A percentile compares a stretch with the other conserved stretches of the same genome.
phyloP scores from a whole-genome alignment of 2,113 vertebrate species.

The Platichthys stellatus region DNA sequence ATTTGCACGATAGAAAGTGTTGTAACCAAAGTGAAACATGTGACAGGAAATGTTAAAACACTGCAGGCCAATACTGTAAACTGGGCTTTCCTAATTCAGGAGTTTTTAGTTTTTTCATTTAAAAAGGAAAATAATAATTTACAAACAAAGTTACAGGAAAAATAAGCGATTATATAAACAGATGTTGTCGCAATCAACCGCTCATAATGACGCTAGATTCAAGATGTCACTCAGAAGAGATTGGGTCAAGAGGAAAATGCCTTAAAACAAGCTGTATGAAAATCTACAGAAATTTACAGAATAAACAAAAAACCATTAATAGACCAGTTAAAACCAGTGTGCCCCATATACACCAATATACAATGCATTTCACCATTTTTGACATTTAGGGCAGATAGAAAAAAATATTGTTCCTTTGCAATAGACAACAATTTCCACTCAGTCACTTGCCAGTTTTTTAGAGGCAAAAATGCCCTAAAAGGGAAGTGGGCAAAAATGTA shows the following conservation, averaged over 20 bases:
- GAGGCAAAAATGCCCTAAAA: not conserved
- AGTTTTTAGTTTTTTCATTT: too few species aligned
- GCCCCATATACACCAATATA: not conserved
- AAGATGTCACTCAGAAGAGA: not conserved
- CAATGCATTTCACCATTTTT: not conserved
- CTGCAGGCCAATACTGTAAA: not conserved
- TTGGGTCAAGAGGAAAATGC: not conserved
- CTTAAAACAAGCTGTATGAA: not conserved
- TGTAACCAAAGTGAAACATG: not conserved
- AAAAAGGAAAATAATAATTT: too few species aligned
- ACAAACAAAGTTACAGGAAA: too few species aligned
- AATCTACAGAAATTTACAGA: not conserved
- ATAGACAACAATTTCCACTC: slow-evolving; percentile 9
- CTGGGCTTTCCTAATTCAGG: too few species aligned
- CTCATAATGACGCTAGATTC: not conserved
- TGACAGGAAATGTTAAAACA: not conserved
- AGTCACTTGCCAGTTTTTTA: slow-evolving; percentile 10
- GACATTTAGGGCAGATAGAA: slow-evolving; percentile 1
- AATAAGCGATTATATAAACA: too few species aligned
- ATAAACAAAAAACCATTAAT: not conserved
- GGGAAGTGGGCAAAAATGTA: slow-evolving; percentile 8
- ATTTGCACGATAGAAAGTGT: too few species aligned
- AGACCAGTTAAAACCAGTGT: not conserved
- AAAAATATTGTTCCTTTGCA: not conserved
- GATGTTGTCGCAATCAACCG: too few species aligned